Base-by-base conservation (phyloP, 1,140 invertebrate species). In the Bombus ignitus region DNA sequence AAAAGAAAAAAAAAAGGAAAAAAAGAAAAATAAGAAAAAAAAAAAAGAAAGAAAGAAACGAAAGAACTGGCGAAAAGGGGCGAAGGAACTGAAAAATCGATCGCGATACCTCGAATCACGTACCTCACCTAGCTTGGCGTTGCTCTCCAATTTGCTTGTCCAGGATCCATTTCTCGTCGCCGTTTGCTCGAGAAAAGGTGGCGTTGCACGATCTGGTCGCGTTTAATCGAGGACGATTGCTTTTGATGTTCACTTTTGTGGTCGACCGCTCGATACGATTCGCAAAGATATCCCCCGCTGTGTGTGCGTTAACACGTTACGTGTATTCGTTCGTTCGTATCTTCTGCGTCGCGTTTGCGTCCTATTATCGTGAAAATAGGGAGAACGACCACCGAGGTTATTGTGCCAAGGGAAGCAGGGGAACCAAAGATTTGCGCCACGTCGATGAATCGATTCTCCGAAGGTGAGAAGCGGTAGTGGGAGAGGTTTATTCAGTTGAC, bases 361-460 rank as follows among this genome's bases (percentile, higher is more conserved):
- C 53, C 82, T 68, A 28, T 71, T n/a, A 37, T 71, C 35, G 35
- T 1, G 37, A 57, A 32, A 22, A 28, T n/a, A 25, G 25, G 12
- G 15, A 8, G 57, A 15, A 37, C 25, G 22, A 44, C 59, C 13
- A 75, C 35, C 13, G 59, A 66, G 71, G 80, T 89, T 78, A 89
- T 87, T 71, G 88, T 83, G 85, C 77, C 88, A 83, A 83, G 81
- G 72, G 73, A 65, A 86, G 71, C 70, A 65, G 68, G n/a, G 35
- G 75, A 81, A 44, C 72, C 25, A 70, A 86, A 70, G 79, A 75
- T 81, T 82, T 44, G 72, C 59, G 80, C 84, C 68, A 81, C 42
- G 74, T 76, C 84, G 79, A 79, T 53, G 84, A 76, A 73, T 87
- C 89, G 85, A 90, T 89, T 66, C 28, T 47, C 32, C 44, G 44